Evolutionary conservation across 2,888 invertebrate species (phyloP).

Genomic region (Zeuzera pyrina): DNA sequence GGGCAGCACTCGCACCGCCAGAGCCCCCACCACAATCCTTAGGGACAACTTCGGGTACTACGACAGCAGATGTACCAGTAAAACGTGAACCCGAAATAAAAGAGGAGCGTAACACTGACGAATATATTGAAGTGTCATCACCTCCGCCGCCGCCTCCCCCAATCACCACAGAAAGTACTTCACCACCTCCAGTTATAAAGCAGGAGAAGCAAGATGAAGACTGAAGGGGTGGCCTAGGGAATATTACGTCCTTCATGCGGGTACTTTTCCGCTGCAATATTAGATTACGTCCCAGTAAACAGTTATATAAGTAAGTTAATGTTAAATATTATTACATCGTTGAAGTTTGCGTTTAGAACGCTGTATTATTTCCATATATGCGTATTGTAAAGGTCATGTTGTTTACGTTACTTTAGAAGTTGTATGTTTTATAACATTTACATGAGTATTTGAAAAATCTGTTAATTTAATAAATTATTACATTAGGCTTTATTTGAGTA

Average conservation of each 20-base stretch:
- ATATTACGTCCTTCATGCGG: constrained; percentile 57
- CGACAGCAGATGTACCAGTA: constrained; percentile 27
- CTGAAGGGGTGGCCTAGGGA: constrained; percentile 21
- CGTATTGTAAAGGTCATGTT: constrained; percentile 33
- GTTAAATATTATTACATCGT: constrained; percentile 47
- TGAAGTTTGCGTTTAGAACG: constrained; percentile 68
- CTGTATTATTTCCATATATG: constrained; percentile 31
- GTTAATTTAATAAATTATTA: constrained; percentile 67
- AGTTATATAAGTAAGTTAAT: constrained; percentile 37
- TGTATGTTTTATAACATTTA: constrained; percentile 67
- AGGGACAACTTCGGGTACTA: constrained; percentile 16
- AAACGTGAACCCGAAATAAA: constrained; percentile 60
- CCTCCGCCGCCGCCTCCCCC: constrained; percentile 51
- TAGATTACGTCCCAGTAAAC: constrained; percentile 64
- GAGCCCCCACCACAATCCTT: constrained; percentile 26
- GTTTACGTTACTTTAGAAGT: constrained; percentile 52
- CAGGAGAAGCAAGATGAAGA: constrained; percentile 60
- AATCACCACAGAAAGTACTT: constrained; percentile 26
- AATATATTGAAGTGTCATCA: constrained; percentile 65
- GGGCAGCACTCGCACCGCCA: constrained; percentile 55
- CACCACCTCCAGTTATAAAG: constrained; percentile 40
- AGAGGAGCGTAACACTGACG: constrained; percentile 56
- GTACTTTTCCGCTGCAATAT: constrained; percentile 59
- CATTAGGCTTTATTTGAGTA: constrained; percentile 47
- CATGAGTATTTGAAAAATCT: constrained; percentile 65